phyloP scores from a whole-genome alignment of 2,113 vertebrate species.

The Anser brachyrhynchus region DNA sequence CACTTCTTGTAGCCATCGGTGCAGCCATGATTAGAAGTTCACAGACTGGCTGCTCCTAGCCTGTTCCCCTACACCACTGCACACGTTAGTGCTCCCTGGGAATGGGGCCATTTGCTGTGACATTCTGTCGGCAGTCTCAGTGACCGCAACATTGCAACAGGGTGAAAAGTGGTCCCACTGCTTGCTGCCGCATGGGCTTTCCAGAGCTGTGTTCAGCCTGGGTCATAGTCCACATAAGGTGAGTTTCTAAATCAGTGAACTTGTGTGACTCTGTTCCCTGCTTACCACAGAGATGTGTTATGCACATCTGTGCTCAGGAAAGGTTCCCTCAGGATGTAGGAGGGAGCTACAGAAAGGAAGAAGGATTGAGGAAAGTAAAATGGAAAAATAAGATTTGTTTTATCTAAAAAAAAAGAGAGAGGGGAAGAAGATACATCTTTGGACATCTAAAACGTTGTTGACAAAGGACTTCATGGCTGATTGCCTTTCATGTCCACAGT shows the following conservation, averaged over 20 bases:
- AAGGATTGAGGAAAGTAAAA: constrained; percentile 18
- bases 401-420: neutral
- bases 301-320: neutral
- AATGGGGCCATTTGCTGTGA: neutral
- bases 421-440: neutral
- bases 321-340: neutral
- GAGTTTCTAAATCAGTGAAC: neutral
- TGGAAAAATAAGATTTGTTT: neutral
- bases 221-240: neutral
- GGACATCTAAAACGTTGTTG: neutral
- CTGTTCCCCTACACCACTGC: neutral
- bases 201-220: neutral
- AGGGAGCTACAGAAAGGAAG: constrained; percentile 8
- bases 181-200: neutral
- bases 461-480: neutral
- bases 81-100: neutral
- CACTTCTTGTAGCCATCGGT: neutral
- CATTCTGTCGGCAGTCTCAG: neutral
- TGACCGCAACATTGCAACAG: neutral
- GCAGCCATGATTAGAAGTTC: neutral
- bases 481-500: neutral
- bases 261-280: neutral
- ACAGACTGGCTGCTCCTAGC: neutral
- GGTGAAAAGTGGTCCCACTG: neutral
- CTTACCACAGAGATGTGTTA: neutral